phyloP scores from a whole-genome alignment of 2,888 invertebrate genomes.

The Ophion ventricosus region DNA sequence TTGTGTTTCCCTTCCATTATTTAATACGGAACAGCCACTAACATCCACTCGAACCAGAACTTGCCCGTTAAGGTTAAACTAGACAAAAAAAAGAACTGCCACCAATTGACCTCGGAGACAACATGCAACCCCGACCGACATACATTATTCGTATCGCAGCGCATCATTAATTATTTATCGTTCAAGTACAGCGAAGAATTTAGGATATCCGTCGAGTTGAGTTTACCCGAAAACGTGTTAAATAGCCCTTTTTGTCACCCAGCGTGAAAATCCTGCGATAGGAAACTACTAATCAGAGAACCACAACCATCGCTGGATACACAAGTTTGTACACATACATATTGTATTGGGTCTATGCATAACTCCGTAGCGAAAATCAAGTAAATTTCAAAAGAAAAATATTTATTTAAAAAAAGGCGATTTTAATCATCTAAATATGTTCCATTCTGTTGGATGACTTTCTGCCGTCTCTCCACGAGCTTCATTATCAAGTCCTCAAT shows the following conservation, averaged over 20 bases:
- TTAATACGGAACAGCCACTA: constrained; percentile 38
- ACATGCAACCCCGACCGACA: constrained; percentile 51
- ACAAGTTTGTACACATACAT: not conserved
- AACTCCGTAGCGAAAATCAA: too few species aligned
- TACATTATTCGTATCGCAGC: constrained; percentile 10
- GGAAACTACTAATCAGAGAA: not conserved
- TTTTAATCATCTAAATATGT: too few species aligned
- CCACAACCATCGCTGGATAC: constrained; percentile 9
- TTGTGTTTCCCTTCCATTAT: not conserved
- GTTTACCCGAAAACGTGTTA: not conserved
- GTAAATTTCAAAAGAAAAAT: too few species aligned
- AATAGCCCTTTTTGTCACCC: not conserved
- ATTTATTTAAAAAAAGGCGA: too few species aligned
- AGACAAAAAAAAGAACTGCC: not conserved
- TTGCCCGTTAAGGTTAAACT: not conserved
- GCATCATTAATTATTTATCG: not conserved
- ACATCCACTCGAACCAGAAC: constrained; percentile 11
- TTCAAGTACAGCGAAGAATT: not conserved
- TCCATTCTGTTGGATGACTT: too few species aligned
- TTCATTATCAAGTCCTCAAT: too few species aligned
- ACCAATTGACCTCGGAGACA: constrained; percentile 13
- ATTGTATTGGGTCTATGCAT: too few species aligned
- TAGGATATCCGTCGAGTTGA: too few species aligned
- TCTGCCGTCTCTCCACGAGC: too few species aligned
- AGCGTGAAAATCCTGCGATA: not conserved